Base-by-base conservation (phyloP, 2,888 invertebrate species). In the Melipona beecheii region DNA sequence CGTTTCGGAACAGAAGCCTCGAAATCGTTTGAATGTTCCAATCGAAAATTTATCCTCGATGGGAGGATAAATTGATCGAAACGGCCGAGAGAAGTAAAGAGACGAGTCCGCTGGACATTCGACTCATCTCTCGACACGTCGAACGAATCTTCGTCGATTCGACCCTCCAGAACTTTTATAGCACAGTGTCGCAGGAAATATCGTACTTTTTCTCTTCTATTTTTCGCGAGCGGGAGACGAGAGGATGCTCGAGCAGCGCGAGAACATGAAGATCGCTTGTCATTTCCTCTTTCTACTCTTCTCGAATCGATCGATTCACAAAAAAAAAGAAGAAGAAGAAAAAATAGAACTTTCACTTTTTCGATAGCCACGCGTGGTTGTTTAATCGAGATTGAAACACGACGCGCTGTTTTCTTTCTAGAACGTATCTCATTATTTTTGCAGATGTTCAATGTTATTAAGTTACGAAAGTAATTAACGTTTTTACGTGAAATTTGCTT, bases 11-110 rank as follows among this genome's bases (percentile, higher is more conserved):
- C 58, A 60, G 60, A 60, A 71, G 75, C 62, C 76, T 78, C 27
- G 56, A 62, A 73, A 72, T 76, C 68, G 73, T 52, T 72, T 62
- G 75, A 81, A 75, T 78, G 54, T 82, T 78, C 54, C 68, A 43
- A n/a, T 24, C n/a, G 74, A 58, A 31, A 70, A 86, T 86, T 85
- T 85, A 74, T 85, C 66, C 68, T 27, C 64, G 62, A 56, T 70
- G 52, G 62, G 69, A 75, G 69, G 76, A 31, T 66, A 85, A 69
- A 86, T 82, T 86, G 82, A 82, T 86, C 85, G 75, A 83, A 85
- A 70, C 74, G 54, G 70, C 54, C 27, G 60, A 49, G 21, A 24
- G 27, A 27, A 62, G n/a, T 36, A 21, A 62, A 68, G 43, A 9
- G 52, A 69, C 54, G 60, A 19, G 27, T 17, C n/a, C 62, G 36